These are phyloP conservation scores for Percopsis omiscomaycus DNA, from an alignment of 2,797 vertebrate genomes.

Conservation along the genomic window DNA sequence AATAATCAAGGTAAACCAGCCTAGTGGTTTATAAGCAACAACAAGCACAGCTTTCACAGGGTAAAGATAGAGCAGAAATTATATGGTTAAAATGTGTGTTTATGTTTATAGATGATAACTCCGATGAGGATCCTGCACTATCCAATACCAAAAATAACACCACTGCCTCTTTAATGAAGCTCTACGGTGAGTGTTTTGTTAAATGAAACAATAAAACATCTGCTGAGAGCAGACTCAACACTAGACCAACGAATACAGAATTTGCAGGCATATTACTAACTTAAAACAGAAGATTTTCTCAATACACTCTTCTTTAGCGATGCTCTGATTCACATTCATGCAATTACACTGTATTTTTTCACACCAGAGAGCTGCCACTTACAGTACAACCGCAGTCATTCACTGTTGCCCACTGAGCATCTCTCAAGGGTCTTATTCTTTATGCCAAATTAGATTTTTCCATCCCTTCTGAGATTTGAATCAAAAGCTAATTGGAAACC, in stretches of 20 bases:
- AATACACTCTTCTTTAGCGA: too few species aligned
- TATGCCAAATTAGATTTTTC: too few species aligned
- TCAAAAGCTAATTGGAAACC: too few species aligned
- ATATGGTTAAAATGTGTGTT: neutral
- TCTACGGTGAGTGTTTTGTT: slow-evolving; percentile 43
- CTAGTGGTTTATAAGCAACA: neutral
- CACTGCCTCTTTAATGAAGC: slow-evolving; percentile 59
- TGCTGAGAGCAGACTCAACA: too few species aligned
- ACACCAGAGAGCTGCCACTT: too few species aligned
- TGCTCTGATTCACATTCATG: too few species aligned
- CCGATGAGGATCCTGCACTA: slow-evolving; percentile 69
- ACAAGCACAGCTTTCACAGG: neutral
- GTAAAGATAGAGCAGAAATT: neutral
- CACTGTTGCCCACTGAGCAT: too few species aligned
- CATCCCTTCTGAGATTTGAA: neutral
- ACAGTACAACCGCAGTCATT: too few species aligned
- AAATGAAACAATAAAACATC: neutral
- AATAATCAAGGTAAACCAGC: slow-evolving; percentile 37
- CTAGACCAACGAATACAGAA: neutral
- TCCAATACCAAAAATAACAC: slow-evolving; percentile 53
- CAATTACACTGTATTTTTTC: too few species aligned
- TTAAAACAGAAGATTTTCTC: too few species aligned
- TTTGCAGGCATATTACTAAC: too few species aligned
- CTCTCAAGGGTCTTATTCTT: too few species aligned
- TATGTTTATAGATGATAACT: slow-evolving; percentile 56